These are phyloP conservation scores for Clarias pachynema DNA, from an alignment of 2,797 vertebrate species.

Conservation along the genomic window DNA sequence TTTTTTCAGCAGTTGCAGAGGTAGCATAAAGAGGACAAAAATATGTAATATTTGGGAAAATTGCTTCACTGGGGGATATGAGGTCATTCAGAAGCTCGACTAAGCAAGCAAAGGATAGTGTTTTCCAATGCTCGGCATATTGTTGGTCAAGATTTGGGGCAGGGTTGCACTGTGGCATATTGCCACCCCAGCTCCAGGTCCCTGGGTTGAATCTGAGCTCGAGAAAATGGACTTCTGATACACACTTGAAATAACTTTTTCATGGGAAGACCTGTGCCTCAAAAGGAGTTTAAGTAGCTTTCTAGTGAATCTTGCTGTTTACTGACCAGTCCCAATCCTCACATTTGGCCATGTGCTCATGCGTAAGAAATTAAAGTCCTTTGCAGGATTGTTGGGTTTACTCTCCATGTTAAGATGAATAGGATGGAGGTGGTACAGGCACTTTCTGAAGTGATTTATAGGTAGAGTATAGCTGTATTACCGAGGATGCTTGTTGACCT, in stretches of 20 bases:
- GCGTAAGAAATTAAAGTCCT: neutral
- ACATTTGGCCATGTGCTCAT: neutral
- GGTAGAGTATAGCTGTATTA: neutral
- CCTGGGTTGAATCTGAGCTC: neutral
- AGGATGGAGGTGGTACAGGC: neutral
- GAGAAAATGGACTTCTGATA: neutral
- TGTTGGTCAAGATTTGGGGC: neutral
- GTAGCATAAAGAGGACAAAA: neutral
- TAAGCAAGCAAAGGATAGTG: neutral
- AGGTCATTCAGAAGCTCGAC: neutral
- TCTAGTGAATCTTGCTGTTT: neutral
- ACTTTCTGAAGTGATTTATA: neutral
- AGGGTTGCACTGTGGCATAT: neutral
- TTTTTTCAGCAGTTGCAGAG: neutral
- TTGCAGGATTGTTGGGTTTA: neutral
- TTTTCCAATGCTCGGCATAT: neutral
- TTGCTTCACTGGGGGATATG: neutral
- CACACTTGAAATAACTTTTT: neutral
- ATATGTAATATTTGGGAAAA: neutral
- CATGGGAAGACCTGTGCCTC: neutral
- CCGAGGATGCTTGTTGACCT: neutral
- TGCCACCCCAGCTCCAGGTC: neutral
- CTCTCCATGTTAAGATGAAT: neutral
- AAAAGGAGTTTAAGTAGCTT: neutral
- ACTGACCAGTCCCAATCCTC: neutral